These are phyloP conservation scores for Maconellicoccus hirsutus DNA, from an alignment of 1,140 invertebrate species.

Conservation along the genomic window DNA sequence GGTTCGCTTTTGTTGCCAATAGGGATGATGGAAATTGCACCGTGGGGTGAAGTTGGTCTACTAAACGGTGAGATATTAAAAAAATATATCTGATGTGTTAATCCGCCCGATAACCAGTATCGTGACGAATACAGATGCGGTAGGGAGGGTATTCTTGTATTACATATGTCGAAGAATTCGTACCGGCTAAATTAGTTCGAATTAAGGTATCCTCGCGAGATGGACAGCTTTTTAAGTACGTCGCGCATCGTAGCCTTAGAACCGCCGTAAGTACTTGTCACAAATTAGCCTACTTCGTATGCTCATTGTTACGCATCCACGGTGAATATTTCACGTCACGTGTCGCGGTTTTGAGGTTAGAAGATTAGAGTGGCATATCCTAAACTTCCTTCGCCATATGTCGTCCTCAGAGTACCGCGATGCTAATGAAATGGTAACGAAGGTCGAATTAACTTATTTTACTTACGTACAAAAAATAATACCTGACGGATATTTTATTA, in stretches of 20 bases:
- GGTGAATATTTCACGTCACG: neutral
- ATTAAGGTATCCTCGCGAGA: neutral
- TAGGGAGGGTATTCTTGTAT: no score
- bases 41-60: neutral
- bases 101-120: neutral
- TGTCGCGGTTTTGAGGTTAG: slow-evolving; percentile 7
- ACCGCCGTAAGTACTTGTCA: neutral
- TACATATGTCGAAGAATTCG: no score
- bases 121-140: no score
- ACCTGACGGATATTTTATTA: neutral
- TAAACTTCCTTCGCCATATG: slow-evolving; percentile 6
- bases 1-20: slow-evolving; percentile 15
- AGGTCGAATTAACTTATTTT: slow-evolving; percentile 9
- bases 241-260: neutral
- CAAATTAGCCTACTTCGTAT: neutral
- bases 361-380: neutral
- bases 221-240: no score
- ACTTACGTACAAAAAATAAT: neutral
- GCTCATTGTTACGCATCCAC: neutral
- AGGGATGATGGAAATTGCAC: slow-evolving; percentile 15
- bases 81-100: slow-evolving; percentile 11
- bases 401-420: neutral
- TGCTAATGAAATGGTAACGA: neutral
- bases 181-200: no score
- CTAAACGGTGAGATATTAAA: neutral